Base-by-base conservation (phyloP, 1,140 invertebrate species). In the Heliconius himera region DNA sequence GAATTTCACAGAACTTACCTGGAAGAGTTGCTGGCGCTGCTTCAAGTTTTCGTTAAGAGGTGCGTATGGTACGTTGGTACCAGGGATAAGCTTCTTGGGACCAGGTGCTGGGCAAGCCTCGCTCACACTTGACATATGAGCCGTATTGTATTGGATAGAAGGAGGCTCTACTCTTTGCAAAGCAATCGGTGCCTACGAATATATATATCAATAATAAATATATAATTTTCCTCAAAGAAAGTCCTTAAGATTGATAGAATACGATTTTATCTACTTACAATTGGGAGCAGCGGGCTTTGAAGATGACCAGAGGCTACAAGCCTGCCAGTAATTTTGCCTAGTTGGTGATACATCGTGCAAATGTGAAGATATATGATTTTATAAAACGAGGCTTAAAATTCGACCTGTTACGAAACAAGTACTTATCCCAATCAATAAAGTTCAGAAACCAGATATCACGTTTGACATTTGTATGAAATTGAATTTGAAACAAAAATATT, bases 381-480 rank as follows among this genome's bases (percentile, higher is more conserved):
- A 78, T 70, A 70, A 66, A 81, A 46, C 51, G 60, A 51, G 73
- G 36, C 54, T 81, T 16, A 76, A 73, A 78, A 81, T 78, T 46
- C 73, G 33, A 89, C 85, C 88, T 91, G 87, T 94, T 94, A 93
- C 93, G 93, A 93, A 94, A 94, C 93, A 94, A 93, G 88, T 93
- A 91, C 82, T 89, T 87, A 88, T 88, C 85, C 75, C 70, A 72
- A 81, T 82, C 74, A 71, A 80, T 81, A 82, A 80, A 82, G 82
- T 83, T 84, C 80, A 60, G 77, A 85, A 83, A 83, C 60, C 22
- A 29, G 22, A 29, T 26, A 22, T 66, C 11, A 6, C 26, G 16
- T 66, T 13, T 66, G 60, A 66, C 60, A 66, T 29, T 29, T 66
- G 13, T 66, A n/a, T 56, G n/a, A 54, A 54, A n/a, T 2, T 46